A percentile compares a stretch with the other conserved stretches of the same genome.
These are phyloP conservation scores for Nomada lathburiana DNA, from an alignment of 2,888 invertebrate genomes.

Conservation along the genomic window DNA sequence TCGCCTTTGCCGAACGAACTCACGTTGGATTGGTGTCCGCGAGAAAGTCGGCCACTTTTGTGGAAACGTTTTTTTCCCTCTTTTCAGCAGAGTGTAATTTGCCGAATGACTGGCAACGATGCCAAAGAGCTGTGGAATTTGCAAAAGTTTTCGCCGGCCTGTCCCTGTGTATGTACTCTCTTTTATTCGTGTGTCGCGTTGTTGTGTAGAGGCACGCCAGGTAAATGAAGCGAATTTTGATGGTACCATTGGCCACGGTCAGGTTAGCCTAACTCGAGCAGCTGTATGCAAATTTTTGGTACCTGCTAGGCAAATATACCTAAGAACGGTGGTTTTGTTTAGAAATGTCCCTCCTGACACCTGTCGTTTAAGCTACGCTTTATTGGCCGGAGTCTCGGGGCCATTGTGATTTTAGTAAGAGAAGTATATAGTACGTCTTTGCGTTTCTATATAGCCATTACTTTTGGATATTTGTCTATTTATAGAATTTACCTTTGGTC, in stretches of 20 bases:
- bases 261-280: not conserved
- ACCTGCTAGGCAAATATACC: slow-evolving; percentile 23
- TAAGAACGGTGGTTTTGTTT: not conserved
- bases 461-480: not conserved
- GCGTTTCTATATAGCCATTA: not conserved
- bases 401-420: not conserved
- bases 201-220: not conserved
- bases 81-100: slow-evolving; percentile 19
- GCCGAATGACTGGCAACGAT: slow-evolving; percentile 24
- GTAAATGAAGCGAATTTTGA: not conserved
- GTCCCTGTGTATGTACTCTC: not conserved
- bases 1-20: slow-evolving; percentile 56
- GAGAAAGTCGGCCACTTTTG: slow-evolving; percentile 41
- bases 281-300: slow-evolving; percentile 18
- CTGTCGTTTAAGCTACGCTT: not conserved
- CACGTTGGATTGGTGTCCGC: slow-evolving; percentile 26
- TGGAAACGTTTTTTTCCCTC: slow-evolving; percentile 28
- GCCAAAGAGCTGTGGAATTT: slow-evolving; percentile 4
- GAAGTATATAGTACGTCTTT: not conserved
- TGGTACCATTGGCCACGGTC: not conserved
- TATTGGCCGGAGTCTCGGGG: not conserved
- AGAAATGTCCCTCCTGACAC: not conserved
- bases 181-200: not conserved
- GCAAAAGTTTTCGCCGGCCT: slow-evolving; percentile 17
- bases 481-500: not conserved